These are phyloP conservation scores for Drosophila bipectinata DNA, from an alignment of 1,140 invertebrate genomes.

Conservation along the genomic window DNA sequence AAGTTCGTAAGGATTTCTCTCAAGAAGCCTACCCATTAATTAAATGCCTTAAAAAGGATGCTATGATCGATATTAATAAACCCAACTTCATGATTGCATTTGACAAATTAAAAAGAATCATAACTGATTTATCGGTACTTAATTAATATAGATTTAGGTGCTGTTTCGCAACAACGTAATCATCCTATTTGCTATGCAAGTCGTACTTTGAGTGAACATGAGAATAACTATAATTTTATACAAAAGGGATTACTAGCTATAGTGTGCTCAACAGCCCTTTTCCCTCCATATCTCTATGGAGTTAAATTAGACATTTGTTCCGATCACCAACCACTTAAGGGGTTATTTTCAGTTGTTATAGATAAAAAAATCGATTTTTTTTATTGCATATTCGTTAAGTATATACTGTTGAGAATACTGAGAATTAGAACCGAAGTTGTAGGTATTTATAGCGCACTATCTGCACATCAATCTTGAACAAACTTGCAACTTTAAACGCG, in stretches of 20 bases:
- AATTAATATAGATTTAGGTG: neutral
- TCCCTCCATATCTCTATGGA: neutral
- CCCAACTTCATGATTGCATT: conserved; percentile 1
- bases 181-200: conserved; percentile 7
- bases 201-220: conserved; percentile 1
- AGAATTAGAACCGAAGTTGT: no score
- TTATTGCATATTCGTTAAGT: no score
- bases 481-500: no score
- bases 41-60: neutral
- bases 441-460: no score
- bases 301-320: neutral
- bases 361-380: no score
- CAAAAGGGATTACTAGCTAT: neutral
- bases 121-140: neutral
- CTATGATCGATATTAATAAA: neutral
- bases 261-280: neutral
- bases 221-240: neutral
- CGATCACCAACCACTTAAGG: neutral
- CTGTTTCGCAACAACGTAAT: neutral
- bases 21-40: neutral
- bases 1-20: neutral
- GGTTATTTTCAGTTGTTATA: neutral
- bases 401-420: no score
- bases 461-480: no score
- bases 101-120: conserved; percentile 1